Percentiles rank a stretch among this genome's conserved stretches.
Evolutionary conservation across 2,797 vertebrate species (phyloP).

Genomic region (Cuculus canorus): DNA sequence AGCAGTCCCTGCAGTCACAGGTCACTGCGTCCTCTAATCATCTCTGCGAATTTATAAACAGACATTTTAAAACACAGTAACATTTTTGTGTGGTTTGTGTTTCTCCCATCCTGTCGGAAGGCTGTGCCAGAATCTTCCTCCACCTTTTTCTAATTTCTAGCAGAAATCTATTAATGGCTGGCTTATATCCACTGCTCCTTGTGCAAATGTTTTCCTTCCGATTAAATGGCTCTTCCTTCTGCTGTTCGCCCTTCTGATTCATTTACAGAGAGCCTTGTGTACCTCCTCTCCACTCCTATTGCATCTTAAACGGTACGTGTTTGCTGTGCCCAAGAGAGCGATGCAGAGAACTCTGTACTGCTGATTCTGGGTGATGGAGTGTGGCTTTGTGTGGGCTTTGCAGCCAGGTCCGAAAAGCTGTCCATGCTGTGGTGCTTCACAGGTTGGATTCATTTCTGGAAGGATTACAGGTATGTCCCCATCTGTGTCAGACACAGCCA

Average conservation of each 20-base stretch:
- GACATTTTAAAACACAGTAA: slow-evolving; percentile 1
- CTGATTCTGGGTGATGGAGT: not conserved
- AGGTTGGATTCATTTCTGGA: not conserved
- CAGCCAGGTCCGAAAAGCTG: not conserved
- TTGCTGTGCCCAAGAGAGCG: not conserved
- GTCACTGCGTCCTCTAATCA: not conserved
- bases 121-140: slow-evolving; percentile 45
- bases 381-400: not conserved
- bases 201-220: slow-evolving; percentile 35
- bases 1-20: not conserved
- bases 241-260: not conserved
- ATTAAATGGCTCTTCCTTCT: not conserved
- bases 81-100: slow-evolving; percentile 23
- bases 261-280: not conserved
- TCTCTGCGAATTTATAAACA: slow-evolving; percentile 27
- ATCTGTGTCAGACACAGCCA: not conserved
- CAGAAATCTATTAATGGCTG: slow-evolving; percentile 54
- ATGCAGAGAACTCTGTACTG: not conserved
- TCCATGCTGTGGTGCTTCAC: not conserved
- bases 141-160: slow-evolving; percentile 59
- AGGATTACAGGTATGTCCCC: not conserved
- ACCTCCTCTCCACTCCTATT: not conserved
- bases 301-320: not conserved
- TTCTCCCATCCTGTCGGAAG: slow-evolving; percentile 41
- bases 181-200: slow-evolving; percentile 19